Evolutionary conservation across 2,888 invertebrate genomes (phyloP).

Genomic region (Aethes cnicana): DNA sequence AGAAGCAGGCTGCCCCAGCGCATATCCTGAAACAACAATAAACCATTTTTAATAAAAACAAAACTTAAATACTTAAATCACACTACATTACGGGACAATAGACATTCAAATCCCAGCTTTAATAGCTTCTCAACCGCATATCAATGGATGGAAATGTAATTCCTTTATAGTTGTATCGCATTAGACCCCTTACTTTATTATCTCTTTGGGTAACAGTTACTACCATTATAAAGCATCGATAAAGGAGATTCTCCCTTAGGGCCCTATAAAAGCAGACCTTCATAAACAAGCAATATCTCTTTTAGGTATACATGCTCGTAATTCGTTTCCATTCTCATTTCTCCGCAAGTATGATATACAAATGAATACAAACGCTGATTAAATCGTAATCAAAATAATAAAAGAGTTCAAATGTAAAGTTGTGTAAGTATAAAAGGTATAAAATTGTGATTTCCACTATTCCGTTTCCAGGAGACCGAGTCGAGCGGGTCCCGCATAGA

Average conservation of each 20-base stretch:
- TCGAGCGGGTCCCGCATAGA: constrained; percentile 66
- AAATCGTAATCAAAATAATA: constrained; percentile 8
- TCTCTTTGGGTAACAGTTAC: constrained; percentile 62
- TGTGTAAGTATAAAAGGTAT: constrained; percentile 25
- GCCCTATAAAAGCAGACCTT: constrained; percentile 68
- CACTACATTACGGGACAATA: constrained; percentile 1
- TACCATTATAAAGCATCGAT: constrained; percentile 63
- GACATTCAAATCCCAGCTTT: not conserved
- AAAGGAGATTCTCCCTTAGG: constrained; percentile 63
- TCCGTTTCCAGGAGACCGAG: constrained; percentile 49
- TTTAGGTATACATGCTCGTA: constrained; percentile 66
- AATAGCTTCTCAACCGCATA: constrained; percentile 16
- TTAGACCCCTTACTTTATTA: constrained; percentile 57
- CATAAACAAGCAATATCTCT: constrained; percentile 74
- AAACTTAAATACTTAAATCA: constrained; percentile 2
- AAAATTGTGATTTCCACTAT: constrained; percentile 36
- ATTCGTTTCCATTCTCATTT: constrained; percentile 61
- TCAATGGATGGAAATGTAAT: constrained; percentile 25
- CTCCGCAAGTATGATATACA: constrained; percentile 46
- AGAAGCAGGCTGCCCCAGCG: constrained; percentile 40
- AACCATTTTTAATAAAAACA: constrained; percentile 30
- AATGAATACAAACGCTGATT: constrained; percentile 32
- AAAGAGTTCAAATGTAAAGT: constrained; percentile 24
- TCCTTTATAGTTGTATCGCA: constrained; percentile 38
- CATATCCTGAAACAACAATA: constrained; percentile 66